Conservation (phyloP, 2,113 vertebrate genomes). For the Zingel zingel region DNA sequence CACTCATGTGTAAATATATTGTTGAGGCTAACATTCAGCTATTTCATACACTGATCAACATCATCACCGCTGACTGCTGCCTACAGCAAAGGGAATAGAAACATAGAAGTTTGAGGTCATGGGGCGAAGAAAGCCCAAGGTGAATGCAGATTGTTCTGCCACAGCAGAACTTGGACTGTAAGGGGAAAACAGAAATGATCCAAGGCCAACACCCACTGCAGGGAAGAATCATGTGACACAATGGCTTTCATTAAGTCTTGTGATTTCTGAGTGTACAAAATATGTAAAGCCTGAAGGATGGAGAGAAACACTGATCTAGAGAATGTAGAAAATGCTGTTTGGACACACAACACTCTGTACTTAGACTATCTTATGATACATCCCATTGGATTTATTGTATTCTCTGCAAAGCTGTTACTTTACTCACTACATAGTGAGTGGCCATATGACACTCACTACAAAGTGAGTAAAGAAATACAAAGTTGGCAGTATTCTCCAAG, state of each 20-base stretch:
- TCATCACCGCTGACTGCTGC: conserved; percentile 29
- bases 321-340: not conserved
- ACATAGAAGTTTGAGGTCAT: not conserved
- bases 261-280: conserved; percentile 74
- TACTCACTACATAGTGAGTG: not conserved
- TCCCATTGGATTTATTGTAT: not conserved
- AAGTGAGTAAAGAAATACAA: not conserved
- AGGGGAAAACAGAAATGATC: conserved; percentile 53
- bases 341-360: not conserved
- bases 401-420: not conserved
- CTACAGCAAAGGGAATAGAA: not conserved
- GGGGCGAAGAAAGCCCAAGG: not conserved
- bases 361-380: conserved; percentile 3
- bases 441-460: too few species aligned
- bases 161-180: conserved; percentile 36
- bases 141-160: conserved; percentile 12
- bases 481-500: not conserved
- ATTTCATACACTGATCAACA: conserved; percentile 11
- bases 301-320: conserved; percentile 23
- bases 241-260: conserved; percentile 74
- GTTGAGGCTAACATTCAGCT: conserved; percentile 15
- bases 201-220: too few species aligned
- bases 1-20: conserved; percentile 28
- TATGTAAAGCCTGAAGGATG: conserved; percentile 52
- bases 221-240: conserved; percentile 76